Conservation (phyloP, 2,113 vertebrate species). For the Paramisgurnus dabryanus region DNA sequence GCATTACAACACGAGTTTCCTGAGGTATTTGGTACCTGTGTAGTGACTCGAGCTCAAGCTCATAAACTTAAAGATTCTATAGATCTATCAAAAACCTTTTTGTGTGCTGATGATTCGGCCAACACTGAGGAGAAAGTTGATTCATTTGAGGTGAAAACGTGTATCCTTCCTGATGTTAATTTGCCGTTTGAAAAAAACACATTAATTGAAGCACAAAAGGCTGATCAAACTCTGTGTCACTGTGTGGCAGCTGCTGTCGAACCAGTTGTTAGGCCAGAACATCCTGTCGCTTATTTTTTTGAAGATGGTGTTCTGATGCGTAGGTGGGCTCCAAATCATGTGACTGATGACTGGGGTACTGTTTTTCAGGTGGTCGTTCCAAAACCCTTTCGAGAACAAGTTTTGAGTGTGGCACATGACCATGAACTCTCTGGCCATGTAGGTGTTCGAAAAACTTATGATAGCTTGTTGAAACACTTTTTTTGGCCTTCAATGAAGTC, state of each 20-base stretch:
- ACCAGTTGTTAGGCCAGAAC: too few species aligned
- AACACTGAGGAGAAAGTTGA: neutral
- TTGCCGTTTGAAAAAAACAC: neutral
- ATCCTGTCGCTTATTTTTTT: too few species aligned
- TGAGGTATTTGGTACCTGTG: neutral
- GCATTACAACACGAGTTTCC: neutral
- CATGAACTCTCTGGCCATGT: too few species aligned
- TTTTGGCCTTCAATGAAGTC: conserved; percentile 27
- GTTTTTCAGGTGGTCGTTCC: too few species aligned
- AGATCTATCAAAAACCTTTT: conserved; percentile 4
- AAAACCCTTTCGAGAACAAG: too few species aligned
- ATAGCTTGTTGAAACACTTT: neutral
- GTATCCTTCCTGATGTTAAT: neutral
- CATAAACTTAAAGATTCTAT: neutral
- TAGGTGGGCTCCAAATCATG: too few species aligned
- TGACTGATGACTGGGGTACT: too few species aligned
- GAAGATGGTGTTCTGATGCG: too few species aligned
- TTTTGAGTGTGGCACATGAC: too few species aligned
- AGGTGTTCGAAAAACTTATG: too few species aligned
- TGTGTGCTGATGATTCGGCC: neutral
- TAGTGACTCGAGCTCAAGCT: neutral
- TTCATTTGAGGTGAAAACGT: neutral
- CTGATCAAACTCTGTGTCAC: too few species aligned
- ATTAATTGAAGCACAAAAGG: neutral
- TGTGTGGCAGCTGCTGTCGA: too few species aligned